Conservation (phyloP, 2,888 invertebrate genomes). For the Nipponacmea schrenckii region DNA sequence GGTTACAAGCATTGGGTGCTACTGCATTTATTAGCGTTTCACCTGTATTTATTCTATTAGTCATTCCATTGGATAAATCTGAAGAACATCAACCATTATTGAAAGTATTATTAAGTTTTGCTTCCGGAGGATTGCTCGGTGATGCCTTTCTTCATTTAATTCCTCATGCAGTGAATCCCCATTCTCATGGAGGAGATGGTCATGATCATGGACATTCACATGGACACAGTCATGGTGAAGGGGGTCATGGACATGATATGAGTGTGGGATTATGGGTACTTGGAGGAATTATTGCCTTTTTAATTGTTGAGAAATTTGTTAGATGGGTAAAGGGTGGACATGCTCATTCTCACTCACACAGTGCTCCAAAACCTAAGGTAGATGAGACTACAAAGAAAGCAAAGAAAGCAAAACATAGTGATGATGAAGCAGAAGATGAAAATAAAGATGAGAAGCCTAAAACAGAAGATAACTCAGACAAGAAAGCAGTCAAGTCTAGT, state of each 20-base stretch:
- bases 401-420: constrained; percentile 32
- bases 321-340: constrained; percentile 86
- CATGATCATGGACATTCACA: constrained; percentile 72
- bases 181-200: constrained; percentile 59
- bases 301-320: constrained; percentile 87
- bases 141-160: constrained; percentile 99
- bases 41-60: constrained; percentile 90
- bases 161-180: constrained; percentile 85
- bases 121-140: constrained; percentile 83
- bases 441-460: constrained; percentile 25
- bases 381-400: constrained; percentile 21
- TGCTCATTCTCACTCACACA: constrained; percentile 72
- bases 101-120: constrained; percentile 76
- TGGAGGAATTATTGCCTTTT: constrained; percentile 89
- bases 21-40: constrained; percentile 94
- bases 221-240: constrained; percentile 48
- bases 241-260: constrained; percentile 76
- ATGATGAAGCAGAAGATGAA: constrained; percentile 32
- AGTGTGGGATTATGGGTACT: constrained; percentile 94
- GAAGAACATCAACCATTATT: constrained; percentile 85
- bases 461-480: constrained; percentile 20
- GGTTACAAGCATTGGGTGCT: constrained; percentile 86
- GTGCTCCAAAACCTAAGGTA: constrained; percentile 22
- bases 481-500: constrained; percentile 9
- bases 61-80: constrained; percentile 85